These are phyloP conservation scores for Flexamia atlantica DNA, from an alignment of 2,888 invertebrate species.

Conservation along the genomic window DNA sequence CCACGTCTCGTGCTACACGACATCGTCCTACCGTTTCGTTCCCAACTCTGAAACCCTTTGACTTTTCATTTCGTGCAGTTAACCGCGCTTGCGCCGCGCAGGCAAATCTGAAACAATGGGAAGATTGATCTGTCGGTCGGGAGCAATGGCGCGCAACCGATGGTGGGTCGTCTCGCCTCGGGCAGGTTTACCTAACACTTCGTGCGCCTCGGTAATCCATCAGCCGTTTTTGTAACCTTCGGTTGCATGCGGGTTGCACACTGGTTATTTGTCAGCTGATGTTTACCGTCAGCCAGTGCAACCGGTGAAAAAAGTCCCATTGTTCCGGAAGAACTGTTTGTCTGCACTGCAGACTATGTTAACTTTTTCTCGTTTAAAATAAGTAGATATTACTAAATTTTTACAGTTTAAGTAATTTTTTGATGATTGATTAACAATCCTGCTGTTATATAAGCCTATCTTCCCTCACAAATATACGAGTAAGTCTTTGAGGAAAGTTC, in stretches of 20 bases:
- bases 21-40: background rate
- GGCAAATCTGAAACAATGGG: background rate
- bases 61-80: background rate
- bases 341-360: no score
- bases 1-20: no score
- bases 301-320: no score
- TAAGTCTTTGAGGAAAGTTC: no score
- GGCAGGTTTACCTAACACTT: background rate
- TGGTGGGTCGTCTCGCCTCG: background rate
- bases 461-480: background rate
- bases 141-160: background rate
- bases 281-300: background rate
- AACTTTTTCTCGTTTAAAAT: no score
- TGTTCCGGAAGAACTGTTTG: no score
- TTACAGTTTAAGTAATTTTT: no score
- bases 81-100: constrained; percentile 3
- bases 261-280: background rate
- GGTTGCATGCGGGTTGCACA: constrained; percentile 4
- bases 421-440: no score
- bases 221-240: constrained; percentile 5
- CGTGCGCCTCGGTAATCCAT: background rate
- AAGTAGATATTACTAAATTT: no score
- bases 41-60: background rate
- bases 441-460: background rate
- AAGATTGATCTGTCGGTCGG: background rate